phyloP scores from a whole-genome alignment of 2,797 vertebrate species.

The Cyclopterus lumpus region DNA sequence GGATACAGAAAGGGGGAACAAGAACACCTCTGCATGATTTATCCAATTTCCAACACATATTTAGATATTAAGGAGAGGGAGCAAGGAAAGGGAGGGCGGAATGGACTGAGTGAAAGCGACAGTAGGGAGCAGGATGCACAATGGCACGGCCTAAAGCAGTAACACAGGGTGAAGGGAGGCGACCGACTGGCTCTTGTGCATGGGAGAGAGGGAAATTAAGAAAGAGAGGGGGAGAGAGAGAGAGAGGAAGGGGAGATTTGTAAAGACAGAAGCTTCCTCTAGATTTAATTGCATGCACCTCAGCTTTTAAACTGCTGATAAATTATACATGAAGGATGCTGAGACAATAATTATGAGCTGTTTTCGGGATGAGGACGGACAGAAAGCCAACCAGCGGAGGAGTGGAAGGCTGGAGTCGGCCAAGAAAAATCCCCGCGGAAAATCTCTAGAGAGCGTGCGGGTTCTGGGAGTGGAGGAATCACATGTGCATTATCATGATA shows the following conservation, averaged over 20 bases:
- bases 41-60: slow-evolving; percentile 71
- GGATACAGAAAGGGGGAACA: slow-evolving; percentile 55
- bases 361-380: slow-evolving; percentile 68
- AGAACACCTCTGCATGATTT: slow-evolving; percentile 66
- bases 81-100: slow-evolving; percentile 29
- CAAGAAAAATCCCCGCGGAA: slow-evolving; percentile 55
- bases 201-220: background rate
- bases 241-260: slow-evolving; percentile 59
- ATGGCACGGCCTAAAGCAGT: slow-evolving; percentile 34
- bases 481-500: slow-evolving; percentile 66
- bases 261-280: slow-evolving; percentile 74
- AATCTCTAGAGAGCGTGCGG: slow-evolving; percentile 56
- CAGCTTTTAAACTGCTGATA: slow-evolving; percentile 82
- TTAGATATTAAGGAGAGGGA: slow-evolving; percentile 64
- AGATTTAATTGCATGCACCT: slow-evolving; percentile 83
- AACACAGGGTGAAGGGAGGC: slow-evolving; percentile 46
- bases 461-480: slow-evolving; percentile 66
- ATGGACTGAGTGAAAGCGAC: slow-evolving; percentile 57
- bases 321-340: slow-evolving; percentile 83
- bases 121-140: slow-evolving; percentile 52
- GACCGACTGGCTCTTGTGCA: slow-evolving; percentile 47
- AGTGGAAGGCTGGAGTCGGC: slow-evolving; percentile 53
- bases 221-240: slow-evolving; percentile 22
- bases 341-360: slow-evolving; percentile 83
- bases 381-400: slow-evolving; percentile 8